phyloP scores from a whole-genome alignment of 2,797 vertebrate species.

The Poeciliopsis gracilis region DNA sequence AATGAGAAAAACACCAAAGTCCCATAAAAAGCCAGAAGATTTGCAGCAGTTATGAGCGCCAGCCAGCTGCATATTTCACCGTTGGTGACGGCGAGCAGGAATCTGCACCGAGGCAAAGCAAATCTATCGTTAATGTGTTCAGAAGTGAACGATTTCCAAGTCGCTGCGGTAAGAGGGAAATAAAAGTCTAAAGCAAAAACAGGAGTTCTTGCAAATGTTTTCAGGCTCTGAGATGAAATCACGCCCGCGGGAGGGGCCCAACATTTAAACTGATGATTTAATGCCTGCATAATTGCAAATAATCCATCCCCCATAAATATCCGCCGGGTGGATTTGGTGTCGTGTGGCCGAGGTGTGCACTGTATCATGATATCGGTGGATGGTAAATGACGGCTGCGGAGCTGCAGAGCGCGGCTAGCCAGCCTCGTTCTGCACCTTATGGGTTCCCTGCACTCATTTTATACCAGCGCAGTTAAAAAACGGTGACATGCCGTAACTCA shows the following conservation, averaged over 20 bases:
- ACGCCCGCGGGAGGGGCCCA: conserved; percentile 21
- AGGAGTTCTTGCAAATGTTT: conserved; percentile 44
- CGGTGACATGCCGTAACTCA: conserved; percentile 64
- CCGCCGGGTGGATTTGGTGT: conserved; percentile 51
- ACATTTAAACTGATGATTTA: conserved; percentile 69
- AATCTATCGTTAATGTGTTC: conserved; percentile 40
- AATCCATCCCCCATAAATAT: conserved; percentile 71
- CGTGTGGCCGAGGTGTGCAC: conserved; percentile 55
- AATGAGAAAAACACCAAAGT: conserved; percentile 18
- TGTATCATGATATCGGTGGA: conserved; percentile 48
- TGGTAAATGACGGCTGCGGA: conserved; percentile 60
- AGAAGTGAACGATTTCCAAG: conserved; percentile 53
- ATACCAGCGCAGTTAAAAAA: conserved; percentile 64
- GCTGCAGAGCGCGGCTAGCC: conserved; percentile 39
- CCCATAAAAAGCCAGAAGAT: conserved; percentile 33
- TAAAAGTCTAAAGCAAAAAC: conserved; percentile 52
- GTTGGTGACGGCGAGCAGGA: conserved; percentile 21
- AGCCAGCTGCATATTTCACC: conserved; percentile 14
- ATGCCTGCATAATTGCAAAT: conserved; percentile 72
- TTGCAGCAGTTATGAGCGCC: conserved; percentile 6
- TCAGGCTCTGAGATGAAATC: conserved; percentile 46
- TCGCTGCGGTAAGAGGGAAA: conserved; percentile 45
- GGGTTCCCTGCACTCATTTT: conserved; percentile 61
- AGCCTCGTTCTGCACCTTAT: conserved; percentile 55
- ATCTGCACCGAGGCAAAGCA: conserved; percentile 31